Evolutionary conservation across 2,888 invertebrate genomes (phyloP), one percentile per base, ranked within the genome.

Genomic region (Xylocampa areola): DNA sequence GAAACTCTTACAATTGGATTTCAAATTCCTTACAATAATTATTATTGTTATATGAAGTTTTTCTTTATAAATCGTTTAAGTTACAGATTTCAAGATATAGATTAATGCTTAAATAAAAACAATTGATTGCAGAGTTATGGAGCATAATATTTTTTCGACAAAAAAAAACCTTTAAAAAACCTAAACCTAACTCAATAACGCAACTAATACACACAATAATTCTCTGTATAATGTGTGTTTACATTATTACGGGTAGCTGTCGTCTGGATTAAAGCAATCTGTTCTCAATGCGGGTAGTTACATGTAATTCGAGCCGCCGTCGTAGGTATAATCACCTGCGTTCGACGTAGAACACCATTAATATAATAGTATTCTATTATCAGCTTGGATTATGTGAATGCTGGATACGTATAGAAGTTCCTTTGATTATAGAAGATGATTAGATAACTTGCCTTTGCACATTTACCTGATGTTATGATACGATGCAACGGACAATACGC

Each of bases 311-410:
- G 65, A 75, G 79, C 77, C 80, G 65, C 67, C 79, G 58, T 59
- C 49, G 61, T 67, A n/a, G n/a, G n/a, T n/a, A 76, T 83, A 82
- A 83, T 82, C 73, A 80, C 78, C 68, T 66, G 62, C 66, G 60
- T 49, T 60, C 65, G 68, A 67, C 48, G 67, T 65, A 63, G 77
- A 77, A 74, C 76, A 79, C 75, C 64, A 82, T 82, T 80, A 82
- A 59, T 67, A 48, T 70, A 70, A 70, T 70, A 60, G 69, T 57
- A 63, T 67, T 69, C 63, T 80, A 80, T 81, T 82, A 80, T 79
- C 72, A 73, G 57, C 54, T 62, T 60, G 21, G 61, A 66, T 32
- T 37, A 37, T 19, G 14, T 35, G 11, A 16, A 25, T 19, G n/a
- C 17, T 14, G 25, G 55, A 52, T 66, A 61, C 29, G 49, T n/a